Evolutionary conservation across 2,113 vertebrate genomes (phyloP).

Genomic region (Turdus rufiventris): DNA sequence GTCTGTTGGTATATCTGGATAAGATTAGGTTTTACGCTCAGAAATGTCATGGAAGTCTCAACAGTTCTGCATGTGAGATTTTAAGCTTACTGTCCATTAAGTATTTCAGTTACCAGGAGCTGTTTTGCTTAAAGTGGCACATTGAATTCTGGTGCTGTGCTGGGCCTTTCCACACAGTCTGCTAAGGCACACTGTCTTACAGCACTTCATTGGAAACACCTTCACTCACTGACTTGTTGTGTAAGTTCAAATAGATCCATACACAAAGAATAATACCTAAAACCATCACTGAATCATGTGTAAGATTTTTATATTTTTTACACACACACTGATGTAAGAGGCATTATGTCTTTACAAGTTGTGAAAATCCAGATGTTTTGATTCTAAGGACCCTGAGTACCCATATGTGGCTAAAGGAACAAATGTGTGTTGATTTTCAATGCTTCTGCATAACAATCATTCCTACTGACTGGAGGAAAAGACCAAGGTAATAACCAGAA

Average conservation of each 20-base stretch:
- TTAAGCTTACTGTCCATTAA: background rate
- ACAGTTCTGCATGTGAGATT: background rate
- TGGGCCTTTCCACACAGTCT: background rate
- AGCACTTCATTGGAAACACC: background rate
- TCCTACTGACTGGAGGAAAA: background rate
- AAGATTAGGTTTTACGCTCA: background rate
- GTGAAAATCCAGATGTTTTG: background rate
- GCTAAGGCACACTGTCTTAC: background rate
- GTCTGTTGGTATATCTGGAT: background rate
- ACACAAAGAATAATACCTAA: background rate
- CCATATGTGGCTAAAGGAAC: background rate
- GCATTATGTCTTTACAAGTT: background rate
- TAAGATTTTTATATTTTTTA: background rate
- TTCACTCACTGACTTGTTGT: background rate
- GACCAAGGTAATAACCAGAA: background rate
- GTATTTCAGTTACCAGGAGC: background rate
- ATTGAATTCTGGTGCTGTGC: background rate
- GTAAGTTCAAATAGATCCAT: background rate
- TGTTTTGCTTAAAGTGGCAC: background rate
- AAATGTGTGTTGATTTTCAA: background rate
- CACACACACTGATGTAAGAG: background rate
- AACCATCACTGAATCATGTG: background rate
- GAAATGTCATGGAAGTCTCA: background rate
- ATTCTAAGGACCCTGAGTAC: background rate
- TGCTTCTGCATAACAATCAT: background rate